These are phyloP conservation scores for Agelas oroides DNA, from an alignment of 37 sponge, comb jelly and placozoan species.

Conservation along the genomic window DNA sequence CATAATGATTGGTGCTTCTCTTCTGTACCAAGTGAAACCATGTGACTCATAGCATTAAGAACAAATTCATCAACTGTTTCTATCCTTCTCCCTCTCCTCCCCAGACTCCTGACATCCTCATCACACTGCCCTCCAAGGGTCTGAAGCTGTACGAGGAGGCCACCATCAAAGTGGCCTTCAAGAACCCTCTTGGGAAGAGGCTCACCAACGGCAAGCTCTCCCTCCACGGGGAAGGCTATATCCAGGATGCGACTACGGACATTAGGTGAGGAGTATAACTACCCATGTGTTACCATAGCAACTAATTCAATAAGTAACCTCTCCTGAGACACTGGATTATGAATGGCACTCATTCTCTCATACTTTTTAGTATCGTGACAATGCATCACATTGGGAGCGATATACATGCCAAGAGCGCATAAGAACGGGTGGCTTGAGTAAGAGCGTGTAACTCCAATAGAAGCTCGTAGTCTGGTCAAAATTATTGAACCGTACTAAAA, in stretches of 20 bases:
- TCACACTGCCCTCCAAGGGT: slow-evolving; percentile 40
- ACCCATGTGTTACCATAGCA: neutral
- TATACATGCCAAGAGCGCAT: too few species aligned
- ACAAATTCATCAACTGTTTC: too few species aligned
- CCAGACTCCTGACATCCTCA: slow-evolving; percentile 59
- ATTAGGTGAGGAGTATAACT: slow-evolving; percentile 18
- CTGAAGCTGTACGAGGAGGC: slow-evolving; percentile 60
- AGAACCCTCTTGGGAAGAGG: slow-evolving; percentile 34
- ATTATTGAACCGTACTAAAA: too few species aligned
- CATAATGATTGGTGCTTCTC: too few species aligned
- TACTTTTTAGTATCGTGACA: too few species aligned
- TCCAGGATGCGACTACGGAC: slow-evolving; percentile 4
- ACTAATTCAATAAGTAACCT: neutral
- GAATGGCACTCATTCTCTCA: neutral
- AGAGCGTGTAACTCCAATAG: too few species aligned
- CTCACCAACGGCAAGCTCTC: slow-evolving; percentile 38
- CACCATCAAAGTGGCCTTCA: slow-evolving; percentile 45
- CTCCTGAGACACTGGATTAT: neutral
- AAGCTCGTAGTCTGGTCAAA: too few species aligned
- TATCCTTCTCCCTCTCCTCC: too few species aligned
- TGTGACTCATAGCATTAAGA: too few species aligned
- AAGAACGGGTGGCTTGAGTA: too few species aligned
- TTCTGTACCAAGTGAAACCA: too few species aligned
- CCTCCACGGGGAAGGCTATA: slow-evolving; percentile 36
- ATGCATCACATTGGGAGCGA: too few species aligned